Percentiles rank a stretch among this genome's conserved stretches.
phyloP scores from a whole-genome alignment of 2,888 invertebrate species.

The Lissonota sp. region DNA sequence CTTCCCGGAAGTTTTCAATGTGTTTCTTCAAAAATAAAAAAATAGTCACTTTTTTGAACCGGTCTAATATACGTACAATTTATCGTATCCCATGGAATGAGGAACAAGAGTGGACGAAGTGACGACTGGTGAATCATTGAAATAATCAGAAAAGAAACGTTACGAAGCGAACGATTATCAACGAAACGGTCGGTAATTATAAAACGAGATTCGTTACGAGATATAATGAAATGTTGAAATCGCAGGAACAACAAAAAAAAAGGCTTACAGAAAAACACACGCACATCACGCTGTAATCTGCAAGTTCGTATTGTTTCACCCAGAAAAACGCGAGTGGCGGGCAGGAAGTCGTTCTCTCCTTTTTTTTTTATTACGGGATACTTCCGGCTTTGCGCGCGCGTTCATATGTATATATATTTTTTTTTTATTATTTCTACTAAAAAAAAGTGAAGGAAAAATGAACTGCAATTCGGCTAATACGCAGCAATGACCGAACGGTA shows the following conservation, averaged over 20 bases:
- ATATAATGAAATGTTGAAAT: conserved; percentile 20
- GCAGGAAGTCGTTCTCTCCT: conserved; percentile 76
- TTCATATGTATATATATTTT: conserved; percentile 62
- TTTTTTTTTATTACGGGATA: conserved; percentile 77
- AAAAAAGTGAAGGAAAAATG: not conserved
- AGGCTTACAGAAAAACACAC: not conserved
- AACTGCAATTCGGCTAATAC: conserved; percentile 17
- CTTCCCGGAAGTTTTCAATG: no score
- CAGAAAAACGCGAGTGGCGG: conserved; percentile 50
- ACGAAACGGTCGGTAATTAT: conserved; percentile 42
- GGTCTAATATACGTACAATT: no score
- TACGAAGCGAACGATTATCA: conserved; percentile 30
- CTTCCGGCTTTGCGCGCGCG: conserved; percentile 75
- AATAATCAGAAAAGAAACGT: conserved; percentile 13
- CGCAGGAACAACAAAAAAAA: conserved; percentile 25
- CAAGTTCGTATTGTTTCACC: conserved; percentile 77
- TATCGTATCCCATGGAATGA: conserved; percentile 19
- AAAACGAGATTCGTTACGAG: conserved; percentile 32
- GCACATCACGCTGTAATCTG: conserved; percentile 53
- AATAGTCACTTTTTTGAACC: no score
- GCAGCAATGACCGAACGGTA: not conserved
- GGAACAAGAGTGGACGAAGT: conserved; percentile 14
- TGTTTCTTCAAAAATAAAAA: no score
- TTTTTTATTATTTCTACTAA: conserved; percentile 7
- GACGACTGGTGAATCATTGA: conserved; percentile 22